A percentile compares a stretch with the other conserved stretches of the same genome.
Evolutionary conservation across 1,140 invertebrate species (phyloP).

Genomic region (Halesus radiatus): DNA sequence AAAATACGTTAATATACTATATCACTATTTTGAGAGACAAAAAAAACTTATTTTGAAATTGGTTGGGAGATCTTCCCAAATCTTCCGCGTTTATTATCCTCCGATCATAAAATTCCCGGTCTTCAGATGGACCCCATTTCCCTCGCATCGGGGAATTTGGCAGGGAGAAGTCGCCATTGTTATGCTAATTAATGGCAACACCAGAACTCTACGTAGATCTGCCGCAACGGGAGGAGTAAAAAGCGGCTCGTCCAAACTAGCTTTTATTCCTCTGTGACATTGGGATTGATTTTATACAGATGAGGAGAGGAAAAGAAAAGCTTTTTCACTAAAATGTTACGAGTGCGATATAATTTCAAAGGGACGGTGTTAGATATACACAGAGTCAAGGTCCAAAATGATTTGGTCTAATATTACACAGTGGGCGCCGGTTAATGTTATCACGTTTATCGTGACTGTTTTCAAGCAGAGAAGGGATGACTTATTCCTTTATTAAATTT

Average conservation of each 20-base stretch:
- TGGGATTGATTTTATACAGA: slow-evolving; percentile 12
- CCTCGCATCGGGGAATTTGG: slow-evolving; percentile 22
- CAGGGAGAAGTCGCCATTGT: slow-evolving; percentile 35
- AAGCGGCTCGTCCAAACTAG: not conserved
- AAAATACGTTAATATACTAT: too few relatives aligned
- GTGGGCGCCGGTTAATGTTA: too few relatives aligned
- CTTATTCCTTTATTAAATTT: too few relatives aligned
- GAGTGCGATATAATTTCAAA: not conserved
- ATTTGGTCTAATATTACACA: too few relatives aligned
- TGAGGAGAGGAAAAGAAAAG: not conserved
- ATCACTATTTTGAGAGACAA: too few relatives aligned
- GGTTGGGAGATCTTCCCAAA: not conserved
- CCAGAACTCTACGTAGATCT: slow-evolving; percentile 16
- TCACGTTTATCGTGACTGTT: too few relatives aligned
- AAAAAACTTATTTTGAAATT: not conserved
- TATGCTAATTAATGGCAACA: slow-evolving; percentile 46
- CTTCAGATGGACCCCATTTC: slow-evolving; percentile 25
- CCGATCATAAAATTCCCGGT: slow-evolving; percentile 32
- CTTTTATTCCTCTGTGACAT: not conserved
- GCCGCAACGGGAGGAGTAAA: not conserved
- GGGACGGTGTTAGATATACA: not conserved
- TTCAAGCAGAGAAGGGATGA: too few relatives aligned
- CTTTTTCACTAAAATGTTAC: too few relatives aligned
- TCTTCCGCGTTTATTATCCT: not conserved
- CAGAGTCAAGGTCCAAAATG: too few relatives aligned